These are phyloP conservation scores for Calephelis nemesis DNA, from an alignment of 1,140 invertebrate genomes.

Conservation along the genomic window DNA sequence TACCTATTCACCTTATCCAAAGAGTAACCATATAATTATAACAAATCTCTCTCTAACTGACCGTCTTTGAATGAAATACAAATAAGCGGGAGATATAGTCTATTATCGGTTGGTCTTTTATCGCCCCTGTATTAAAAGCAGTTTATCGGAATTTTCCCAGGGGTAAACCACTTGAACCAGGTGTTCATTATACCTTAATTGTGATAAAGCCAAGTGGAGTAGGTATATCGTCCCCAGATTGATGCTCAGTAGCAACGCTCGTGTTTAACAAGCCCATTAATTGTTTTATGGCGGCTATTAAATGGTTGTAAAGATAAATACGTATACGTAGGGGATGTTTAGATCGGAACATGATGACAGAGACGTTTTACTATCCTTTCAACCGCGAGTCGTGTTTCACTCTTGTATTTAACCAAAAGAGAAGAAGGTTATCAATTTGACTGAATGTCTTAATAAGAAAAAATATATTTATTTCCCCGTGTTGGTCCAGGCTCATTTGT, in stretches of 20 bases:
- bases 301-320: slow-evolving; percentile 66
- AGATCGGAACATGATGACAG: slow-evolving; percentile 46
- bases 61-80: background rate
- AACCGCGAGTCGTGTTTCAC: background rate
- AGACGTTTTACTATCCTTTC: slow-evolving; percentile 38
- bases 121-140: slow-evolving; percentile 22
- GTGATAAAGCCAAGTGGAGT: slow-evolving; percentile 57
- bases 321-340: slow-evolving; percentile 59
- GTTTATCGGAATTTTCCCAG: slow-evolving; percentile 39
- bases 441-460: too few species aligned
- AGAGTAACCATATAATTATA: too few species aligned
- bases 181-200: slow-evolving; percentile 33
- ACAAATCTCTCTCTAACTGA: too few species aligned
- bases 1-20: too few species aligned
- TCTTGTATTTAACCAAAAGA: too few species aligned
- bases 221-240: slow-evolving; percentile 31
- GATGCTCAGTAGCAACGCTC: slow-evolving; percentile 47
- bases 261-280: slow-evolving; percentile 65
- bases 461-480: too few species aligned
- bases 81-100: background rate
- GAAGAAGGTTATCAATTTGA: too few species aligned
- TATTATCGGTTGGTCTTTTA: slow-evolving; percentile 1
- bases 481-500: too few species aligned
- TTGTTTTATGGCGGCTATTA: slow-evolving; percentile 66
- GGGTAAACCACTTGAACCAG: slow-evolving; percentile 37